Evolutionary conservation across 2,113 vertebrate genomes (phyloP).

Genomic region (Nesogale talazaci): DNA sequence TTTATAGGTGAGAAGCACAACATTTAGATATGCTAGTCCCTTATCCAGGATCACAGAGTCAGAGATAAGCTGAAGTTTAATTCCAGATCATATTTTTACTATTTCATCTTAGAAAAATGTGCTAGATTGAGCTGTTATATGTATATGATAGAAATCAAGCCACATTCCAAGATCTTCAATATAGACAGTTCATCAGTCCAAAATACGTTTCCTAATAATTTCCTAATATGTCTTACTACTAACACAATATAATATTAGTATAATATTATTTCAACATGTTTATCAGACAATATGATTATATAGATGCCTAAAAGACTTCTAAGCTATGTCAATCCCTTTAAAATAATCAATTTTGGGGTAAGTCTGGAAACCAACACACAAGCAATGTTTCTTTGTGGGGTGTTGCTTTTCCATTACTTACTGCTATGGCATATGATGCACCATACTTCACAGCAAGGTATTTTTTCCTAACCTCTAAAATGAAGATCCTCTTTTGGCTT

Average conservation of each 20-base stretch:
- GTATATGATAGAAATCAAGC: background rate
- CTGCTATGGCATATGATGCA: background rate
- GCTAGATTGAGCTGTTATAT: background rate
- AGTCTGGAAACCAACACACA: background rate
- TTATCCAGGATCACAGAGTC: background rate
- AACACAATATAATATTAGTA: no score
- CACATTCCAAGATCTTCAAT: background rate
- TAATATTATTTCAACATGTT: no score
- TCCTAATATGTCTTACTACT: no score
- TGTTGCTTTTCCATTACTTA: background rate
- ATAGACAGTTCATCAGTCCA: background rate
- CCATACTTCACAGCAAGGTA: background rate
- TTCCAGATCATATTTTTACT: background rate
- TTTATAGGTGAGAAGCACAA: background rate
- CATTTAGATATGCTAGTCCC: background rate
- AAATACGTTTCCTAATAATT: background rate
- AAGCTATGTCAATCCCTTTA: background rate
- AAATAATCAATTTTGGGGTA: conserved; percentile 15
- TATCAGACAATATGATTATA: no score
- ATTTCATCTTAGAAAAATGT: background rate
- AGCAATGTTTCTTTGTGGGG: background rate
- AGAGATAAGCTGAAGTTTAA: background rate
- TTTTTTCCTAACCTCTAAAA: background rate
- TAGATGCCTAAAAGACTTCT: background rate
- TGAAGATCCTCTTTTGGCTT: background rate